A percentile compares a stretch with the other conserved stretches of the same genome.
phyloP scores from a whole-genome alignment of 2,797 vertebrate species.

The Scleropages formosus region DNA sequence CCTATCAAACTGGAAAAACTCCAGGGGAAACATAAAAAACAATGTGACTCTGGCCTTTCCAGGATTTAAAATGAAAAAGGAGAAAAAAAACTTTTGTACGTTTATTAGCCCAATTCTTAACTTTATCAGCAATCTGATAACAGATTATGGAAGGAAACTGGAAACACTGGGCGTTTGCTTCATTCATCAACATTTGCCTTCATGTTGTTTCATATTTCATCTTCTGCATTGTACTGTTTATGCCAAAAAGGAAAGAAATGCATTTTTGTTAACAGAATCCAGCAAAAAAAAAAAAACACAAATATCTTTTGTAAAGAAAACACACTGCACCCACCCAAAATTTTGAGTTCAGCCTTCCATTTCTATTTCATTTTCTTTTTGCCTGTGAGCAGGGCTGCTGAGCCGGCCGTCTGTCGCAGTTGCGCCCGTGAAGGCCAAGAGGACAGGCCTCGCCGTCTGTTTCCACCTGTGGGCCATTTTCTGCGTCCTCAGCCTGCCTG shows the following conservation, averaged over 20 bases:
- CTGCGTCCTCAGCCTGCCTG: not conserved
- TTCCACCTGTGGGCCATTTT: slow-evolving; percentile 25
- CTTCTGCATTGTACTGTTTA: too few species aligned
- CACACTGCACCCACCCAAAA: too few species aligned
- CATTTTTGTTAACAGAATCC: too few species aligned
- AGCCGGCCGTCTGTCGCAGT: not conserved
- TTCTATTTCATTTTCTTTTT: too few species aligned
- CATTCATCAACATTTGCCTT: not conserved
- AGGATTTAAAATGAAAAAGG: not conserved
- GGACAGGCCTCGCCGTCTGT: slow-evolving; percentile 32
- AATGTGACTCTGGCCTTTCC: not conserved
- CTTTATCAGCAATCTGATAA: slow-evolving; percentile 5
- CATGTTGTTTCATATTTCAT: too few species aligned
- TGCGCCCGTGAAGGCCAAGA: slow-evolving; percentile 12
- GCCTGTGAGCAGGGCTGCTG: not conserved
- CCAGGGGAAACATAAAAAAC: slow-evolving; percentile 8
- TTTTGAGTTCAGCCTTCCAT: too few species aligned
- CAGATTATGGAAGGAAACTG: not conserved
- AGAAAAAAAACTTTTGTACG: not conserved
- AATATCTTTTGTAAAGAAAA: too few species aligned
- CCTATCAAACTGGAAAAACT: not conserved
- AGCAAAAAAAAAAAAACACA: too few species aligned
- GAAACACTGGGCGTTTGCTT: not conserved
- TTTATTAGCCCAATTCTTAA: not conserved
- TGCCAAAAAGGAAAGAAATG: too few species aligned